phyloP scores from a whole-genome alignment of 2,797 vertebrate species.

The Sternotherus odoratus region DNA sequence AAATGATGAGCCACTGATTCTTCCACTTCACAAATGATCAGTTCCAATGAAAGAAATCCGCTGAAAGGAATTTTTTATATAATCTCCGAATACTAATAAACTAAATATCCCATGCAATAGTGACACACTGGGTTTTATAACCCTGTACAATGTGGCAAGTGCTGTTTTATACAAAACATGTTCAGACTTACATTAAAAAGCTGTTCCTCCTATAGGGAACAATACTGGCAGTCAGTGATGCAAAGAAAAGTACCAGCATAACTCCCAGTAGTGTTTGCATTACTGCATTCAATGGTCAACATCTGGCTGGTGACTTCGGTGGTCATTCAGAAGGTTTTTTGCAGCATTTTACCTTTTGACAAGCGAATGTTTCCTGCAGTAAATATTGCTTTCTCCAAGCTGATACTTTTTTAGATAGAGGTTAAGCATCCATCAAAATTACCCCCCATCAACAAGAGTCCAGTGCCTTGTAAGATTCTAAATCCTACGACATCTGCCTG shows the following conservation, averaged over 20 bases:
- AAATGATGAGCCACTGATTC: background rate
- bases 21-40: background rate
- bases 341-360: conserved; percentile 47
- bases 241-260: background rate
- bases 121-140: conserved; percentile 41
- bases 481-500: conserved; percentile 71
- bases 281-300: conserved; percentile 25
- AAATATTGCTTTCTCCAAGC: conserved; percentile 74
- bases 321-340: conserved; percentile 35
- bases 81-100: conserved; percentile 30
- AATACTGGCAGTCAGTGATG: conserved; percentile 29
- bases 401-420: conserved; percentile 77
- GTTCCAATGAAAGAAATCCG: conserved; percentile 30
- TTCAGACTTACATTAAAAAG: background rate
- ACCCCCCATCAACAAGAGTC: conserved; percentile 72
- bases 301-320: conserved; percentile 56
- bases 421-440: conserved; percentile 74
- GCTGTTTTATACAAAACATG: background rate
- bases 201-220: conserved; percentile 50
- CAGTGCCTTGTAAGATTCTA: conserved; percentile 68
- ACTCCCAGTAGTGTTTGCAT: conserved; percentile 24
- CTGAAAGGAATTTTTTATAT: conserved; percentile 53
- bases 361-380: conserved; percentile 76
- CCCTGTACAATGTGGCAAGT: background rate
- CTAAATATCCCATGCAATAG: conserved; percentile 49